These are phyloP conservation scores for Porites lutea DNA, from an alignment of 64 coral and sea anemone genomes.

Conservation along the genomic window DNA sequence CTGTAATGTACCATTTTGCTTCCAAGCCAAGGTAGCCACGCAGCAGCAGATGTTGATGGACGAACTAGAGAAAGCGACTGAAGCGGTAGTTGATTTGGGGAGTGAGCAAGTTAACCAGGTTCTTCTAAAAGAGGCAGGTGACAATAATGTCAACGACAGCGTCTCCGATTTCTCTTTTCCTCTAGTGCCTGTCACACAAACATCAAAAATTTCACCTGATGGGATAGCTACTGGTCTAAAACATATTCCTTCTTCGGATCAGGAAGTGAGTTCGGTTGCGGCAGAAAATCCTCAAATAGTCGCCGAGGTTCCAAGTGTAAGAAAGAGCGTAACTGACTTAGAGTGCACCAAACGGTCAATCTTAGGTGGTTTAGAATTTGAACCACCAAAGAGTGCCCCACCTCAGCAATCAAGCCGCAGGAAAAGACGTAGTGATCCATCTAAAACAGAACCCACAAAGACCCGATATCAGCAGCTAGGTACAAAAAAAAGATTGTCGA, in stretches of 20 bases:
- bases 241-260: background rate
- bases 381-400: background rate
- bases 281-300: background rate
- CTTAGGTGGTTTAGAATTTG: too few relatives aligned
- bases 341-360: background rate
- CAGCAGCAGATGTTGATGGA: slow-evolving; percentile 32
- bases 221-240: background rate
- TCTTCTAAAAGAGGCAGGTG: background rate
- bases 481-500: background rate
- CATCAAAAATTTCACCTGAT: background rate
- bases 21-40: slow-evolving; percentile 20
- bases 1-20: slow-evolving; percentile 31
- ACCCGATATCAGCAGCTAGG: background rate
- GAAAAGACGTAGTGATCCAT: background rate
- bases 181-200: background rate
- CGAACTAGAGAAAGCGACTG: background rate
- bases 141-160: background rate
- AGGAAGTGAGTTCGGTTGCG: background rate
- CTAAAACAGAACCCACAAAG: background rate
- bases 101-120: background rate
- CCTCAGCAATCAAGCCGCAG: background rate
- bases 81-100: background rate
- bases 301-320: background rate
- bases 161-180: background rate
- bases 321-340: background rate